Percentiles rank a stretch among this genome's conserved stretches.
phyloP scores from a whole-genome alignment of 2,888 invertebrate genomes.

The Protonemura montana region DNA sequence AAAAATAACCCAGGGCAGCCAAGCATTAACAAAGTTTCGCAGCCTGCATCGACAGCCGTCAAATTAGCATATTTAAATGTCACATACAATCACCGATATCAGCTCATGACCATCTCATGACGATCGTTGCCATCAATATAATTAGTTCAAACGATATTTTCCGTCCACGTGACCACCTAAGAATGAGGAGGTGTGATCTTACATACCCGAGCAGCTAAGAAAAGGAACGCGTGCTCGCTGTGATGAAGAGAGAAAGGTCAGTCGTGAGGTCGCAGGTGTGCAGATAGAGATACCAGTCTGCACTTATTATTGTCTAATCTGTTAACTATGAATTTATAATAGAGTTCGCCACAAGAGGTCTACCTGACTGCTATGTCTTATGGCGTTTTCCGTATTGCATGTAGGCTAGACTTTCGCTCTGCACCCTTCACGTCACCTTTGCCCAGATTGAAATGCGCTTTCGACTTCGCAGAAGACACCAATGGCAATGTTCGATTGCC shows the following conservation, averaged over 20 bases:
- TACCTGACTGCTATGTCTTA: background rate
- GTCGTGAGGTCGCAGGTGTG: background rate
- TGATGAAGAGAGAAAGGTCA: background rate
- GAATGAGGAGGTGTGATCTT: background rate
- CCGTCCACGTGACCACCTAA: background rate
- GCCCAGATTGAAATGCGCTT: background rate
- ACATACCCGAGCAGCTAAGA: background rate
- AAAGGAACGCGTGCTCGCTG: background rate
- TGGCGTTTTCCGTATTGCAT: too few species aligned
- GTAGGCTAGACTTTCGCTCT: background rate
- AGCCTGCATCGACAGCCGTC: background rate
- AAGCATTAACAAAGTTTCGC: background rate
- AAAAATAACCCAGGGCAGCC: background rate
- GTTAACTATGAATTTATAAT: slow-evolving; percentile 3
- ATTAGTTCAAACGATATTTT: background rate
- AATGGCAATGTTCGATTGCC: background rate
- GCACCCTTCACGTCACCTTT: background rate
- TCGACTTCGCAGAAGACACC: background rate
- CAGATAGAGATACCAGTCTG: background rate
- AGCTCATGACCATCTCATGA: background rate
- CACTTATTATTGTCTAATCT: background rate
- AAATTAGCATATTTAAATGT: background rate
- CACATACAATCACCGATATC: background rate
- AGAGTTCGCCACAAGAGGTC: background rate
- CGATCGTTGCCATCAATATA: background rate